Conservation (phyloP, 2,113 vertebrate species). For the Athene cunicularia region DNA sequence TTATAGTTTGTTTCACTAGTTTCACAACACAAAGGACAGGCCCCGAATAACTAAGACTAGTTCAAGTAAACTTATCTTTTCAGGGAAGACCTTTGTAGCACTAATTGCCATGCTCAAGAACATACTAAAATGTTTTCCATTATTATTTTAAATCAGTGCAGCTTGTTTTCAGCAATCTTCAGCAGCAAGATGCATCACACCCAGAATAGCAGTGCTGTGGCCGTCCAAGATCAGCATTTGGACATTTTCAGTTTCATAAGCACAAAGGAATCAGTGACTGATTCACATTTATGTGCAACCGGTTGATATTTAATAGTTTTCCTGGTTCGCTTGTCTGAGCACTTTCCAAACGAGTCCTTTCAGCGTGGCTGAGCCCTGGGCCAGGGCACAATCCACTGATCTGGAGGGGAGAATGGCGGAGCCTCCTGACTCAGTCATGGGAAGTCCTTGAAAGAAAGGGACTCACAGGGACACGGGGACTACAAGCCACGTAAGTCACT, state of each 20-base stretch:
- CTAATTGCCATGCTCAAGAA: not conserved
- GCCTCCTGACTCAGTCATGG: rapidly evolving
- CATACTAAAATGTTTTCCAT: not conserved
- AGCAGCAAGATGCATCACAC: not conserved
- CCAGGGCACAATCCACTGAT: not conserved
- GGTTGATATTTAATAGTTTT: not conserved
- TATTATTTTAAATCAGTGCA: not conserved
- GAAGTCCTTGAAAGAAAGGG: not conserved
- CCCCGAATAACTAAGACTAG: not conserved
- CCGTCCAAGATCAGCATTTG: not conserved
- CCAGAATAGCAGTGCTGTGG: not conserved
- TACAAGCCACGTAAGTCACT: not conserved
- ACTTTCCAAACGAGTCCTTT: not conserved
- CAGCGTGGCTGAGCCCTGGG: not conserved
- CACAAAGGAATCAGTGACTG: not conserved
- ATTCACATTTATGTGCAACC: not conserved
- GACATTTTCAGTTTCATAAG: not conserved
- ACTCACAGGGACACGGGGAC: not conserved
- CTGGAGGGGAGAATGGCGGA: rapidly evolving
- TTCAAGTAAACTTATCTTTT: not conserved
- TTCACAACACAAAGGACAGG: not conserved
- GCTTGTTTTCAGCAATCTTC: not conserved
- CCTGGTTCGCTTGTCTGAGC: not conserved
- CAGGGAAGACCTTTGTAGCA: not conserved
- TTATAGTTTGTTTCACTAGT: not conserved